A percentile compares a stretch with the other conserved stretches of the same genome.
These are phyloP conservation scores for Eilema depressum DNA, from an alignment of 2,888 invertebrate genomes.

Conservation along the genomic window DNA sequence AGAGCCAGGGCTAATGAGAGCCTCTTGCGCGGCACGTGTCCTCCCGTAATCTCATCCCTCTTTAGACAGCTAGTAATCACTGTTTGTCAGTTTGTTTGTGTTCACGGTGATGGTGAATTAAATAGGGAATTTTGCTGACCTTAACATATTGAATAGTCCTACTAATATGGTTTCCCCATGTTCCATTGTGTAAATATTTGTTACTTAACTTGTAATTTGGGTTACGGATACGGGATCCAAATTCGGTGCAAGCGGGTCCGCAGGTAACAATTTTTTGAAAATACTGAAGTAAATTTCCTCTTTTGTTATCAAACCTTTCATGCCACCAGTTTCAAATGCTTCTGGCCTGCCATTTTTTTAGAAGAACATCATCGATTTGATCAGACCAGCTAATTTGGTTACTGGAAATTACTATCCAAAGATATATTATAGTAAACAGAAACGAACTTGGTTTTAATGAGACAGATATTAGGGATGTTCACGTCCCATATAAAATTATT, in stretches of 20 bases:
- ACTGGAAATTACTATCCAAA: not conserved
- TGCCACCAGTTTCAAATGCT: too few species aligned
- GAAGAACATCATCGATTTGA: too few species aligned
- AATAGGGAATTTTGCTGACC: not conserved
- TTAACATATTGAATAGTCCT: not conserved
- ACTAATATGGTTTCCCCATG: too few species aligned
- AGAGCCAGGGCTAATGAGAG: slow-evolving; percentile 49
- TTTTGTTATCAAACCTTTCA: too few species aligned
- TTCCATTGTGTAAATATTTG: not conserved
- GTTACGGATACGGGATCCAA: too few species aligned
- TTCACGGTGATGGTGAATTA: slow-evolving; percentile 34
- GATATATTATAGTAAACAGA: too few species aligned
- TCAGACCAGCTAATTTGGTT: too few species aligned
- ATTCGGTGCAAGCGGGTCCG: too few species aligned
- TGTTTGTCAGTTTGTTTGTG: slow-evolving; percentile 45
- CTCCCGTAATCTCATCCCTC: slow-evolving; percentile 48
- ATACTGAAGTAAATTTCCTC: too few species aligned
- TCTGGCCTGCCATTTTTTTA: too few species aligned
- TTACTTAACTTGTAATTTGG: too few species aligned
- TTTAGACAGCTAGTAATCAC: slow-evolving; percentile 54
- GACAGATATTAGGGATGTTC: slow-evolving; percentile 84
- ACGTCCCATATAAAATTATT: slow-evolving; percentile 84
- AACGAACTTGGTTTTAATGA: slow-evolving; percentile 60
- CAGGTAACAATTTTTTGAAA: too few species aligned
- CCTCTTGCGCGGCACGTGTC: slow-evolving; percentile 56